Base-by-base conservation (phyloP, 2,888 invertebrate genomes). In the Calliopum simillimum region DNA sequence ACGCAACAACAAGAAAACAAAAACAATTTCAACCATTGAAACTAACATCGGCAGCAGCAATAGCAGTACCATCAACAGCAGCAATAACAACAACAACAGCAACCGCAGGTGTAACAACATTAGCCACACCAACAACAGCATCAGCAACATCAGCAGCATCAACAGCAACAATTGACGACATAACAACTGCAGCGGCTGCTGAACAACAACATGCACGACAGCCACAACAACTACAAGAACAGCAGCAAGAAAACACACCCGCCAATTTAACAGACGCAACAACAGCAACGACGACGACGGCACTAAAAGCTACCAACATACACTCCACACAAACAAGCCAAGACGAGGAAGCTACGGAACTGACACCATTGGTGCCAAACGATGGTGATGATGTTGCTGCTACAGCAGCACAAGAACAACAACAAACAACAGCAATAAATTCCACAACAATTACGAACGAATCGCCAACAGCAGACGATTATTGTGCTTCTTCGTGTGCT, bases 121-220 rank as follows among this genome's bases (percentile, higher is more conserved):
- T 68, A 72, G 71, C 76, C 68, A 71, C 68, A 63, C 33, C 8
- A 58, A 12, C 53, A 63, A 25, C 46, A n/a, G n/a, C n/a, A 51
- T n/a, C 55, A 73, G 58, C 69, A 71, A 66, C 62, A 64, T 6
- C 63, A 43, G 25, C 58, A 64, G 47, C 46, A 53, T n/a, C 53
- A 21, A 25, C 64, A 62, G 51, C 65, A 51, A 67, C 68, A 71
- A 56, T 69, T 75, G 25, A 33, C 72, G 61, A 16, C 72, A 33
- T 33, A 70, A 75, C 75, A 71, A 75, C 75, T 75, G 74, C 73
- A 68, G 73, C 71, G 51, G 56, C 74, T 71, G 72, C 75, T 53
- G 76, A 82, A 33, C 33, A 8, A 33, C 33, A 8, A 76, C 83
- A 79, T 76, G 78, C 79, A 70, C 75, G 83, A 70, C 83, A 81